Base-by-base conservation (phyloP, 2,113 vertebrate genomes). In the Gadus macrocephalus region DNA sequence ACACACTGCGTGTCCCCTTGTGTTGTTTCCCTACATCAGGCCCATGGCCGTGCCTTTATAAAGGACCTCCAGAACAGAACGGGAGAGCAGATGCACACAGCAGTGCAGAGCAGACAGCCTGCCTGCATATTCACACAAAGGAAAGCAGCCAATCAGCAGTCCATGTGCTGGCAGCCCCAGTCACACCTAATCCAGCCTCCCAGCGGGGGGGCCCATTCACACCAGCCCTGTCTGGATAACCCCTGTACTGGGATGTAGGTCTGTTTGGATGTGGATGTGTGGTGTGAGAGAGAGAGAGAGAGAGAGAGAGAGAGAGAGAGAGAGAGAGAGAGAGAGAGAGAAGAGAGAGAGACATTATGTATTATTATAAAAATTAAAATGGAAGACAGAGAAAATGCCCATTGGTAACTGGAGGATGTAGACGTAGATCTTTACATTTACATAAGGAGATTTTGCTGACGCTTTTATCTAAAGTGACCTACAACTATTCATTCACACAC, bases 81-180 rank as follows among this genome's bases (percentile, higher is more conserved):
- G 1, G 8, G 42, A 16, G 55, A 58, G 55, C 16, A 17, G 55
- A 17, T 14, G 14, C 22, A 15, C 25, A 15, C 20, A 25, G 61
- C 15, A 74, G 71, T 14, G 63, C 49, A 62, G 64, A 68, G 68
- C 64, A 74, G 72, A 79, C 81, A 60, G 77, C 58, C 73, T 74
- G 77, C 75, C 73, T 74, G 77, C 75, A 72, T 69, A 75, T 86
- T 86, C 71, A 80, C 77, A 90, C 88, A 92, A 91, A 81, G 79
- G 85, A 91, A 91, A 79, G 74, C 73, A 17, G 88, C 75, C 77
- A 67, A 84, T 92, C 92, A 92, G 90, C 92, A 89, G 55, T 81
- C 78, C 74, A 75, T 27, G 69, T 78, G 83, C 77, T 80, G 81
- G 74, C 66, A 67, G 81, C 82, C 79, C 73, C 70, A 53, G 80